Evolutionary conservation across 2,888 invertebrate genomes (phyloP).

Genomic region (Baronia brevicornis): DNA sequence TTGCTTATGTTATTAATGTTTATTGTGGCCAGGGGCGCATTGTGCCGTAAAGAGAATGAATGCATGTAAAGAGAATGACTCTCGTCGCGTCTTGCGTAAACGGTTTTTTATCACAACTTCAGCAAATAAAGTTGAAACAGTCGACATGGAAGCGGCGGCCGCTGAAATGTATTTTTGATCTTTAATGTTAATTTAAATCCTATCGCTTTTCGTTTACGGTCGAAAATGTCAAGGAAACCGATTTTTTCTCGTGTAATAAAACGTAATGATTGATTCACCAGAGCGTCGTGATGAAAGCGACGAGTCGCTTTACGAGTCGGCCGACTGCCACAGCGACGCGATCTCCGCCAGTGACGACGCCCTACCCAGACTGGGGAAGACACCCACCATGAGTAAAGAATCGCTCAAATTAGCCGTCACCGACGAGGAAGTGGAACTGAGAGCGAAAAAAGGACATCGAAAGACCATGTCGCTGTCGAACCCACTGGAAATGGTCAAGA

Average conservation of each 20-base stretch:
- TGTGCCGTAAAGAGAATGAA: no score
- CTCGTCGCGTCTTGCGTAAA: no score
- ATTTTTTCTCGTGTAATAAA: constrained; percentile 2
- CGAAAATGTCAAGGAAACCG: constrained; percentile 20
- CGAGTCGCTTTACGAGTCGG: constrained; percentile 67
- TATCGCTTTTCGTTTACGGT: background rate
- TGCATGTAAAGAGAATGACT: no score
- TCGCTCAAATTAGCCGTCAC: constrained; percentile 64
- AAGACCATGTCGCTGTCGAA: constrained; percentile 70
- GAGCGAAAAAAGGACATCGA: constrained; percentile 56
- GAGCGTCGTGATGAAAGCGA: constrained; percentile 68
- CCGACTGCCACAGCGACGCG: constrained; percentile 63
- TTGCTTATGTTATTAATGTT: no score
- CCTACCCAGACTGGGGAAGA: constrained; percentile 50
- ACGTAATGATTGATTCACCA: constrained; percentile 27
- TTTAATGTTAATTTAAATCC: constrained; percentile 1
- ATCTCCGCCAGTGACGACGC: constrained; percentile 66
- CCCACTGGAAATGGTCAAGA: constrained; percentile 64
- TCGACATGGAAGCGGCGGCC: no score
- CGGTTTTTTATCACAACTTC: no score
- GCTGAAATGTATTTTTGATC: no score
- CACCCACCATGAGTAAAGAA: constrained; percentile 65
- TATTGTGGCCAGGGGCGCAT: no score
- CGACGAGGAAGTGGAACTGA: constrained; percentile 60
- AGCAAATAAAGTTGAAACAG: no score